A percentile compares a stretch with the other conserved stretches of the same genome.
Evolutionary conservation across 2,888 invertebrate genomes (phyloP).

Genomic region (Andrena hattorfiana): DNA sequence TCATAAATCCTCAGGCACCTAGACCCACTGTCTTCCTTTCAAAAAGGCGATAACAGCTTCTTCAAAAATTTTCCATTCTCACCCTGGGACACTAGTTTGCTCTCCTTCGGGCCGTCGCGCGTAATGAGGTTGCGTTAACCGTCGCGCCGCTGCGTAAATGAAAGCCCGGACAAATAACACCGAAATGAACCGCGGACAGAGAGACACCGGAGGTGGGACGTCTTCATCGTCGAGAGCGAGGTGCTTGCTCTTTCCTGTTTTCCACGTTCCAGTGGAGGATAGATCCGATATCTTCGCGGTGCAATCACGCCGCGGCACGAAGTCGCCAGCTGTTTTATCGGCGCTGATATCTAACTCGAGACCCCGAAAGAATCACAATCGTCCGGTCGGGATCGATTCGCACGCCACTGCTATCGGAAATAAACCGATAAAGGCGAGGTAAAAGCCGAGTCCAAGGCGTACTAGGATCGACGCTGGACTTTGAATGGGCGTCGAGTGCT

Average conservation of each 20-base stretch:
- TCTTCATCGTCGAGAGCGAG: not conserved
- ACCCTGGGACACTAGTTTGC: not conserved
- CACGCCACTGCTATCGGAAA: conserved; percentile 52
- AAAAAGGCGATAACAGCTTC: not conserved
- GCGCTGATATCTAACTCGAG: conserved; percentile 56
- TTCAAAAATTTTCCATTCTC: not conserved
- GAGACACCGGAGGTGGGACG: not conserved
- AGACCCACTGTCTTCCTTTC: too few relatives aligned
- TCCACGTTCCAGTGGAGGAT: conserved; percentile 45
- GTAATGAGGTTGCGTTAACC: not conserved
- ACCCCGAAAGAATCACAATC: conserved; percentile 67
- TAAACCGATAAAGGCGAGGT: conserved; percentile 59
- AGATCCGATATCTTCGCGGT: conserved; percentile 65
- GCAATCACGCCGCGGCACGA: conserved; percentile 68
- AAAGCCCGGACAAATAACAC: conserved; percentile 11
- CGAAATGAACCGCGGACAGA: conserved; percentile 21
- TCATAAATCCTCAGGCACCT: not conserved
- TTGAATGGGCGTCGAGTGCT: conserved; percentile 30
- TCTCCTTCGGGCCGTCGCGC: not conserved
- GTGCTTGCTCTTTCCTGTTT: conserved; percentile 45
- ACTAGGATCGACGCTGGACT: conserved; percentile 45
- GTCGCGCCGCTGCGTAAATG: conserved; percentile 6
- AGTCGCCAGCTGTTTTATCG: conserved; percentile 68
- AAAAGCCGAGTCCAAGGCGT: conserved; percentile 39
- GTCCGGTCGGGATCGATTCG: conserved; percentile 61